Evolutionary conservation across 2,113 vertebrate genomes (phyloP), one percentile per base, ranked within the genome.

Genomic region (Crotalus viridis): DNA sequence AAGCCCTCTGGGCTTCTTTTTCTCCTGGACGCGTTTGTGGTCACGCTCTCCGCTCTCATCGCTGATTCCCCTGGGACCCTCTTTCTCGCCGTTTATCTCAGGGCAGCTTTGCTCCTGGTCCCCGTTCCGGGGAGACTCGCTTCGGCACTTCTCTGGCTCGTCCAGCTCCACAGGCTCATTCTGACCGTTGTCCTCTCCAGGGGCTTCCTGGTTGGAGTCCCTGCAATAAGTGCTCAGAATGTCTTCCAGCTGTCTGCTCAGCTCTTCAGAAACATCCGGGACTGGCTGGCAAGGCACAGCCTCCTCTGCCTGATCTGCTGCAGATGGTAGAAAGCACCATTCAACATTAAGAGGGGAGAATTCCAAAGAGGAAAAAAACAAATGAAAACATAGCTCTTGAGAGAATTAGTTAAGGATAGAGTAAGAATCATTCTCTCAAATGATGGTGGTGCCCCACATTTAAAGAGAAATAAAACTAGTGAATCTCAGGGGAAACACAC

Each of bases 1-100:
- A 1, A 99, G 97, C 10, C 99, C 99, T 94, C 99, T 99, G 95
- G 98, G 98, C 97, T 99, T 99, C 97, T 98, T 99, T 96, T 99
- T 99, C 10, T 99, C 99, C 94, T 99, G 99, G 33, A 95, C 95
- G 48, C 98, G 99, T 97, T 98, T 99, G 93, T 98, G 98, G 56
- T 99, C 98, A 87, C 98, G 97, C 59, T 98, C 98, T 0, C 93
- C 95, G 0, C 96, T 93, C 46, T 98, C 98, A 2, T 98, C 98
- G 1, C 98, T 97, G 0, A 97, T 94, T 0, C 97, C 96, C 90
- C 98, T 98, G n/a, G 95, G 48, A 21, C 89, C 96, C 2, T 98
- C 98, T 94, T 97, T 98, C 91, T 98, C 98, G 3, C 99, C 99
- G 0, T 99, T 99, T 87, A 99, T 96, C 94, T 98, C 98, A 0